These are phyloP conservation scores for Synodontis membranacea DNA, from an alignment of 2,113 vertebrate genomes.

Conservation along the genomic window DNA sequence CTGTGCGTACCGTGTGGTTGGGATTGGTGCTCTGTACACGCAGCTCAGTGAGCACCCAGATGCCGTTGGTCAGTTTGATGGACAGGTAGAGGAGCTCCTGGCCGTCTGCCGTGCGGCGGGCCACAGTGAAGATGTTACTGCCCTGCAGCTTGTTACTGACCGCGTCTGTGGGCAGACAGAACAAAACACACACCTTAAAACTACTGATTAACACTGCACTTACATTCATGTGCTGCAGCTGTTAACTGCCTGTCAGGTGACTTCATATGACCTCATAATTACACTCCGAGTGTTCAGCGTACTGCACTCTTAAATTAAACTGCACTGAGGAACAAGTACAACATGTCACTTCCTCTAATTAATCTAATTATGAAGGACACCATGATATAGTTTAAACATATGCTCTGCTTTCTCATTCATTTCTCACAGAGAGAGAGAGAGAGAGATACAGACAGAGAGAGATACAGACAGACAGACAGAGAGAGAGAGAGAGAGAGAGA, in stretches of 20 bases:
- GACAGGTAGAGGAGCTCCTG: slow-evolving; percentile 99
- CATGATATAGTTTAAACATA: neutral
- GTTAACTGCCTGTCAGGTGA: neutral
- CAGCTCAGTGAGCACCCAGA: slow-evolving; percentile 94
- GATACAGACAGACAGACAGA: too few relatives aligned
- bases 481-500: too few relatives aligned
- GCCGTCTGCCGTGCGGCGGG: slow-evolving; percentile 90
- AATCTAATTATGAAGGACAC: neutral
- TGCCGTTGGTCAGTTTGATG: slow-evolving; percentile 90
- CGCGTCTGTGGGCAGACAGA: slow-evolving; percentile 72
- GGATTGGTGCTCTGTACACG: slow-evolving; percentile 85
- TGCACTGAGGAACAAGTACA: neutral
- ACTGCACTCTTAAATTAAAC: neutral
- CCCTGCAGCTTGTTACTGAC: slow-evolving; percentile 88
- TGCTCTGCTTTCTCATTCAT: neutral
- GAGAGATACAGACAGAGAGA: too few relatives aligned
- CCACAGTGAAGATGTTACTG: slow-evolving; percentile 94
- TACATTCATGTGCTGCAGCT: neutral
- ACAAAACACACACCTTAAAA: neutral
- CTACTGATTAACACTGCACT: neutral
- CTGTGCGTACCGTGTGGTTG: slow-evolving; percentile 80
- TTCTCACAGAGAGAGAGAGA: neutral
- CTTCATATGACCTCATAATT: neutral
- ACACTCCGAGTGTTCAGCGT: neutral
- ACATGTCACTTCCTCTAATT: neutral